phyloP scores from a whole-genome alignment of 2,113 vertebrate species.

The Ibidorhyncha struthersii region DNA sequence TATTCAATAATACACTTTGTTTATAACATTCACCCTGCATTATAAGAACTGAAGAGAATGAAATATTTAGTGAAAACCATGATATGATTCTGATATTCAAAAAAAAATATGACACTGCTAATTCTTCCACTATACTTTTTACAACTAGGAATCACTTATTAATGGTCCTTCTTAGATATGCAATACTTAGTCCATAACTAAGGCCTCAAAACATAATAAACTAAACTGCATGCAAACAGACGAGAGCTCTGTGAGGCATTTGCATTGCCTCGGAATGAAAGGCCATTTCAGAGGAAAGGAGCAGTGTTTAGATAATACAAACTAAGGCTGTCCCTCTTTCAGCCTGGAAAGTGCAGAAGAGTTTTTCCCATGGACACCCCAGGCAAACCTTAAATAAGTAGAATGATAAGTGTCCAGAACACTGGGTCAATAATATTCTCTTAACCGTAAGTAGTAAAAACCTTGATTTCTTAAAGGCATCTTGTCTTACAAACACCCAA shows the following conservation, averaged over 20 bases:
- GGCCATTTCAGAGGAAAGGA: neutral
- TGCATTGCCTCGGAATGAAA: neutral
- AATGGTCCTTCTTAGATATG: neutral
- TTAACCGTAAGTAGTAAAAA: neutral
- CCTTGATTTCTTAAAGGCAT: neutral
- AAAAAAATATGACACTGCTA: neutral
- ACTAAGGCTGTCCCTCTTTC: neutral
- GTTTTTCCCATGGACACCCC: neutral
- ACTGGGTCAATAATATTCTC: neutral
- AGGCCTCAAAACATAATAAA: neutral
- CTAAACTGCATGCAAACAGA: neutral
- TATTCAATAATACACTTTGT: rapidly evolving
- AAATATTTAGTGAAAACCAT: neutral
- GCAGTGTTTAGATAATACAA: neutral
- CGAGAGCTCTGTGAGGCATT: neutral
- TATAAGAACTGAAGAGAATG: neutral
- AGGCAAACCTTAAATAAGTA: neutral
- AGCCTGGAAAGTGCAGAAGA: neutral
- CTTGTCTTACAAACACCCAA: neutral
- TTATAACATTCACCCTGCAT: neutral
- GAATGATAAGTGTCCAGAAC: neutral
- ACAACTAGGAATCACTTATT: neutral
- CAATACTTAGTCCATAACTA: neutral
- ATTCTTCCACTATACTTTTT: neutral
- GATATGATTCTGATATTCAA: neutral